Base-by-base conservation (phyloP, 2,797 vertebrate genomes). In the Cyprinodon diabolis region DNA sequence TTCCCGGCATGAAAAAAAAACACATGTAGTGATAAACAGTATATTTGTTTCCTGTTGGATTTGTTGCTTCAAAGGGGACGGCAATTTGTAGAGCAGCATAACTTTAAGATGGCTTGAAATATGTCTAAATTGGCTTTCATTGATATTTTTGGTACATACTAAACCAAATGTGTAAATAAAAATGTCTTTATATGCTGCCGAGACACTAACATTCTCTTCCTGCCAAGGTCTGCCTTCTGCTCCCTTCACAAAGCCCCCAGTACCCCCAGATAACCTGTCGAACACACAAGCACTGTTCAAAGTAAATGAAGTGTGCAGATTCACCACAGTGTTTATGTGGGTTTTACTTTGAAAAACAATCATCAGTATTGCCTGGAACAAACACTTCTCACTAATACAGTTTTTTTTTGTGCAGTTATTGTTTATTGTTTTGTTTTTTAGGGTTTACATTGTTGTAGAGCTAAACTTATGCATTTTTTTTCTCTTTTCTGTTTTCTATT, bases 191-290 rank as follows among this genome's bases (percentile, higher is more conserved):
- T 7, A 37, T 49, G 30, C 15, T 45, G 2, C 56, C 13, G 56
- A 57, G 15, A 55, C 13, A 52, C n/a, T 71, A 11, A 62, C 35
- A 25, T 72, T 43, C 47, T 65, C 75, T 89, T n/a, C 81, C 70
- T 87, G 6, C 35, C 17, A 14, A 60, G 6, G 3, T 2, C 3
- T 60, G 57, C 57, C 35, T 21, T 40, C 17, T 52, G 82, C 74
- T 66, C 88, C 60, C 70, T 75, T 77, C 74, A 85, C 0, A 86
- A 93, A 80, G 78, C 79, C 45, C 56, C 60, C 12, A 77, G 86
- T 49, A 55, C 77, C 25, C 78, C 51, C 43, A 81, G 68, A 77
- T 73, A 69, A 45, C 21, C 35, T 62, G 58, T 21, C 3, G 23
- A 0, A 71, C 72, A 79, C 55, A 66, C 30, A 56, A 51, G 55